Percentiles rank a stretch among this genome's conserved stretches.
Conservation (phyloP, 2,888 invertebrate species). For the Agriopis marginaria region DNA sequence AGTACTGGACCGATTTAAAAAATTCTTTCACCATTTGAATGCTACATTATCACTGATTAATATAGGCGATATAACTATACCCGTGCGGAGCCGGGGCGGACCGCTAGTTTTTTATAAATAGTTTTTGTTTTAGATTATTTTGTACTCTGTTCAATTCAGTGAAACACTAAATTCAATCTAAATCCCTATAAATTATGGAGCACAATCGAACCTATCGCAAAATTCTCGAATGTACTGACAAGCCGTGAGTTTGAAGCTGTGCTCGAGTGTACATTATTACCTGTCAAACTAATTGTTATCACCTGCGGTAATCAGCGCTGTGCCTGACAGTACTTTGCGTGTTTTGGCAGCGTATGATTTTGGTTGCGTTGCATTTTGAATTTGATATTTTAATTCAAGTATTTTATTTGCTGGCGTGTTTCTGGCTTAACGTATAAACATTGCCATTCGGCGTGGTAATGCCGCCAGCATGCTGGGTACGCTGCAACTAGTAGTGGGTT, state of each 20-base stretch:
- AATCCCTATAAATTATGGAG: slow-evolving; percentile 6
- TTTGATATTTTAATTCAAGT: background rate
- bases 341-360: slow-evolving; percentile 2
- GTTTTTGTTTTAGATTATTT: background rate
- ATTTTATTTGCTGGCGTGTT: too few species aligned
- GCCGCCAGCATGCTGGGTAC: too few species aligned
- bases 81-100: too few species aligned
- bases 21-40: too few species aligned
- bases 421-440: too few species aligned
- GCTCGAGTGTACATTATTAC: slow-evolving; percentile 26
- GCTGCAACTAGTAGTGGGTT: too few species aligned
- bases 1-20: too few species aligned
- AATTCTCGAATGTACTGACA: background rate
- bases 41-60: too few species aligned
- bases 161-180: slow-evolving; percentile 1
- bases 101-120: background rate
- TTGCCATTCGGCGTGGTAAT: too few species aligned
- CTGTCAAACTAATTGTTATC: slow-evolving; percentile 33
- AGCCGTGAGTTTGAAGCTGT: slow-evolving; percentile 2
- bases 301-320: slow-evolving; percentile 30
- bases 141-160: background rate
- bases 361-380: background rate
- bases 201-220: slow-evolving; percentile 7
- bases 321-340: slow-evolving; percentile 20
- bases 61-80: too few species aligned